These are phyloP conservation scores for Smittia sp. DNA, from an alignment of 2,888 invertebrate species.

Conservation along the genomic window DNA sequence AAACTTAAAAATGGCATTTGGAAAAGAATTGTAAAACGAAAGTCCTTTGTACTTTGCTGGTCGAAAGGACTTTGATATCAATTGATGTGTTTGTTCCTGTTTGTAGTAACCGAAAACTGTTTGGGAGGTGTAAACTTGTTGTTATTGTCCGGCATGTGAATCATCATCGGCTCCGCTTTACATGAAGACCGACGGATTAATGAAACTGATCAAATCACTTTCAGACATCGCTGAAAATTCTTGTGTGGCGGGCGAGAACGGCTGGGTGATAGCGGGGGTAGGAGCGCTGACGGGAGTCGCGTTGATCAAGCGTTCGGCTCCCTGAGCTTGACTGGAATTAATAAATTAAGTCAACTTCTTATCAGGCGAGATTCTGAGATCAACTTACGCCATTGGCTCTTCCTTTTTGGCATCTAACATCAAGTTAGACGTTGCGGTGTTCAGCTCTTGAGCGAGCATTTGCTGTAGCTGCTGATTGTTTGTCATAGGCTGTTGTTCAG, in stretches of 20 bases:
- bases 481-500: conserved; percentile 35
- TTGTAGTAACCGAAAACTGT: not conserved
- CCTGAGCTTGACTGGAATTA: not conserved
- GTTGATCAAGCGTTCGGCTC: conserved; percentile 45
- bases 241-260: conserved; percentile 54
- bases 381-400: conserved; percentile 3
- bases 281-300: conserved; percentile 44
- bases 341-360: not conserved
- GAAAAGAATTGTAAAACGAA: conserved; percentile 9
- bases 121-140: not conserved
- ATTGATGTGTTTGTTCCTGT: not conserved
- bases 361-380: not conserved
- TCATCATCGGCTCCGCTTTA: not conserved
- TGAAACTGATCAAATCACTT: conserved; percentile 82
- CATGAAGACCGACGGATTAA: conserved; percentile 61
- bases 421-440: not conserved
- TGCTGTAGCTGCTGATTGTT: conserved; percentile 30
- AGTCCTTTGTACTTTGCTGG: conserved; percentile 18
- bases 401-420: conserved; percentile 18
- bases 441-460: conserved; percentile 29
- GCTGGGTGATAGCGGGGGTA: conserved; percentile 44
- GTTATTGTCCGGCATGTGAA: not conserved
- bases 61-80: not conserved
- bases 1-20: conserved; percentile 12
- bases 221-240: conserved; percentile 81